Evolutionary conservation across 1,140 invertebrate species (phyloP).

Genomic region (Chrysopa pallens): DNA sequence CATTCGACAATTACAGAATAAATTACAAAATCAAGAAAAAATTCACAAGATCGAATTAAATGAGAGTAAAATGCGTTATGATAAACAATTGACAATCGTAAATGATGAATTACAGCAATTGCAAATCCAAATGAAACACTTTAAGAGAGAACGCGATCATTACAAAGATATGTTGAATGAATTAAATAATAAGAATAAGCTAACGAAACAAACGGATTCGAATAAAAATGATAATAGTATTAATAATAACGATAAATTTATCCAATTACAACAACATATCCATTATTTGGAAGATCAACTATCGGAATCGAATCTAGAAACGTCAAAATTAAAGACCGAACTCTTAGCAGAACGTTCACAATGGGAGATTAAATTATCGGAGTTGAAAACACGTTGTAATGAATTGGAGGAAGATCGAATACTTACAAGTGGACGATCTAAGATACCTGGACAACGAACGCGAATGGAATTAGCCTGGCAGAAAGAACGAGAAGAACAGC

Average conservation of each 20-base stretch:
- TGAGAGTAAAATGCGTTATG: constrained; percentile 74
- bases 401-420: constrained; percentile 76
- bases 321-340: constrained; percentile 75
- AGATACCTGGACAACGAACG: constrained; percentile 69
- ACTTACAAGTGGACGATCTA: constrained; percentile 58
- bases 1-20: constrained; percentile 45
- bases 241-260: constrained; percentile 35
- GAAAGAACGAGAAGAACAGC: constrained; percentile 85
- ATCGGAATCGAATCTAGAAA: constrained; percentile 61
- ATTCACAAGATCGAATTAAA: constrained; percentile 65
- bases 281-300: constrained; percentile 76
- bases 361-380: constrained; percentile 73
- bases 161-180: constrained; percentile 76
- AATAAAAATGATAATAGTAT: constrained; percentile 22
- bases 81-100: constrained; percentile 68
- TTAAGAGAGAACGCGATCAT: constrained; percentile 75
- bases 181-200: constrained; percentile 17
- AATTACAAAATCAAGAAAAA: constrained; percentile 59
- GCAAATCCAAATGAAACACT: constrained; percentile 57
- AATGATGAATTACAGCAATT: constrained; percentile 71
- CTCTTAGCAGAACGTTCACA: constrained; percentile 73
- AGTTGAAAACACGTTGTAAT: constrained; percentile 81
- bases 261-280: constrained; percentile 62
- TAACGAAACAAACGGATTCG: constrained; percentile 7
- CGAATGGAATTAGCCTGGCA: constrained; percentile 89